phyloP scores from a whole-genome alignment of 2,797 vertebrate species.

The Esox masquinongy region DNA sequence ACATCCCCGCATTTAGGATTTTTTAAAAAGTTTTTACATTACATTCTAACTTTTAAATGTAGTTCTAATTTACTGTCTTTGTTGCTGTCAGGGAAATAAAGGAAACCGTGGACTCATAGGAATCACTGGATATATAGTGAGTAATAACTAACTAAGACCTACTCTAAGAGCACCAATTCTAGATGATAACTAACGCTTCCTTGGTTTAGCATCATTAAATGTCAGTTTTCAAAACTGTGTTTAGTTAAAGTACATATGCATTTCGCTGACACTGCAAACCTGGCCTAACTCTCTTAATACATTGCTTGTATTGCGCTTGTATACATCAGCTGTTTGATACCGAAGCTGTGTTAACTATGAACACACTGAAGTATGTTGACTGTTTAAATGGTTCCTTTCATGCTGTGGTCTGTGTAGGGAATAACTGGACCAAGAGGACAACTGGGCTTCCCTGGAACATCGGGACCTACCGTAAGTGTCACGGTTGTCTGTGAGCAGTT shows the following conservation, averaged over 20 bases:
- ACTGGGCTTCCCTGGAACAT: slow-evolving; percentile 63
- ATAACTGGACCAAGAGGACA: slow-evolving; percentile 70
- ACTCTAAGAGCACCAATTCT: too few species aligned
- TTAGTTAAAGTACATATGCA: too few species aligned
- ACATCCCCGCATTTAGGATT: not conserved
- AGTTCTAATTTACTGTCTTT: slow-evolving; percentile 24
- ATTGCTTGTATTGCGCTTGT: too few species aligned
- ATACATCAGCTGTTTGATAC: not conserved
- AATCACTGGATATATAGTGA: slow-evolving; percentile 73
- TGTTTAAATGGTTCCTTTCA: not conserved
- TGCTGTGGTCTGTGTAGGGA: slow-evolving; percentile 59
- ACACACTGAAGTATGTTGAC: too few species aligned
- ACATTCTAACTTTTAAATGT: not conserved
- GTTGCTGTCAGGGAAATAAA: slow-evolving; percentile 68
- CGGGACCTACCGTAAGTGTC: slow-evolving; percentile 66
- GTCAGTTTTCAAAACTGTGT: not conserved
- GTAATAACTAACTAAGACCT: slow-evolving; percentile 21
- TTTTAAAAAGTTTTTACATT: not conserved
- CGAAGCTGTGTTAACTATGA: not conserved
- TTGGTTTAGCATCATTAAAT: too few species aligned
- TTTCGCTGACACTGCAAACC: too few species aligned
- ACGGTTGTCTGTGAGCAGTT: not conserved
- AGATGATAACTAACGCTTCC: too few species aligned
- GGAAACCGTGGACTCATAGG: slow-evolving; percentile 63
- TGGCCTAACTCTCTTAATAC: too few species aligned